Conservation (phyloP, 2,113 vertebrate genomes). For the Pampusana beccarii region DNA sequence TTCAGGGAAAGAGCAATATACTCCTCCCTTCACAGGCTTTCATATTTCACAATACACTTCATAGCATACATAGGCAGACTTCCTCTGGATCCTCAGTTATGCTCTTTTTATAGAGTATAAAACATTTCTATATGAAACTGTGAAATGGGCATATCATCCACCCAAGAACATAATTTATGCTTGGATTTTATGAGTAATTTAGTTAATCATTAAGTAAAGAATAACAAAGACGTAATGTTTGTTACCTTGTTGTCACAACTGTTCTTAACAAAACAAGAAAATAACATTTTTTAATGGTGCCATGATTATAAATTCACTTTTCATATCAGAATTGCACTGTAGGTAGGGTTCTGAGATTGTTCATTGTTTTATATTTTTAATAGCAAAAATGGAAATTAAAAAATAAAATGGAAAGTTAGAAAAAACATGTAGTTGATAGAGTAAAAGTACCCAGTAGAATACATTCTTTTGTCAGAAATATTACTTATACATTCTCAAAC, state of each 20-base stretch:
- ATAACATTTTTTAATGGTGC: background rate
- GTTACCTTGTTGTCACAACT: background rate
- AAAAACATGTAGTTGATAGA: background rate
- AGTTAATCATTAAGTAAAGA: background rate
- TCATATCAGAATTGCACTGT: background rate
- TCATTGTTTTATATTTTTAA: background rate
- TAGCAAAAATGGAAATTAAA: background rate
- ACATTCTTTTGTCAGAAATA: background rate
- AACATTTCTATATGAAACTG: background rate
- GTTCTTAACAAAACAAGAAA: background rate
- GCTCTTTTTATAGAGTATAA: background rate
- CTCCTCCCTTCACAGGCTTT: background rate
- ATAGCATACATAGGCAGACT: fast-evolving
- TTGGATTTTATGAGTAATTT: background rate
- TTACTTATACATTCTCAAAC: background rate
- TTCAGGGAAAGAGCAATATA: background rate
- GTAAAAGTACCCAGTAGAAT: background rate
- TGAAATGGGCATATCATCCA: background rate
- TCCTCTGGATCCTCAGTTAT: background rate
- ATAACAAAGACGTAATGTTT: background rate
- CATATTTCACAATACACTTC: background rate
- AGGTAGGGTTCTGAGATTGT: background rate
- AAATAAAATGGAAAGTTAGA: background rate
- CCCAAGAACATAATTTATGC: background rate
- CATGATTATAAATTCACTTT: background rate